Evolutionary conservation across 2,888 invertebrate genomes (phyloP).

Genomic region (Drosophila borealis): DNA sequence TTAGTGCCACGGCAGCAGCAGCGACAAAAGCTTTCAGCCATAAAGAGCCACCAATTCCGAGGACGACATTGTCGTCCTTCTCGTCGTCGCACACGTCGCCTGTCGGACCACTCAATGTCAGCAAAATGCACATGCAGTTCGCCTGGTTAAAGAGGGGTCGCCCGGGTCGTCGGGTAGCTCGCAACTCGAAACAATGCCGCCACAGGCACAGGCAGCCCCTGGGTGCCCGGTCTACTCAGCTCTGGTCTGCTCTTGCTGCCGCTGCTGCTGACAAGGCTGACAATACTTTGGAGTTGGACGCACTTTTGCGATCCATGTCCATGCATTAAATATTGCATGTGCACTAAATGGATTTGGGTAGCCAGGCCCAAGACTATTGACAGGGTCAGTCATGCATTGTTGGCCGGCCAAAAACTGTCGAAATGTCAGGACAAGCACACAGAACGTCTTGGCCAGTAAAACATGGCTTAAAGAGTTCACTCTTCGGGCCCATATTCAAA

Average conservation of each 20-base stretch:
- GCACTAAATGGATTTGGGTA: conserved; percentile 69
- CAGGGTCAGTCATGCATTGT: conserved; percentile 80
- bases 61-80: conserved; percentile 31
- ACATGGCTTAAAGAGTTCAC: conserved; percentile 19
- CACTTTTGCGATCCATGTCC: conserved; percentile 57
- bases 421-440: conserved; percentile 57
- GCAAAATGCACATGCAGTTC: conserved; percentile 68
- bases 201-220: conserved; percentile 45
- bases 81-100: conserved; percentile 65
- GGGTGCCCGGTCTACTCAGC: not conserved
- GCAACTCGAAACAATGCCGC: conserved; percentile 59
- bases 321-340: conserved; percentile 78
- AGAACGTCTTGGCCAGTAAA: conserved; percentile 21
- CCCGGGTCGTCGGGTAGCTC: not conserved
- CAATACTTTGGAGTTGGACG: conserved; percentile 67
- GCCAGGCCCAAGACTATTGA: conserved; percentile 56
- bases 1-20: conserved; percentile 79
- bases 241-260: not conserved
- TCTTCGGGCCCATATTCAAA: conserved; percentile 34
- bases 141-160: conserved; percentile 8
- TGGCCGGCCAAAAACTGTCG: conserved; percentile 77
- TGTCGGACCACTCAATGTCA: conserved; percentile 79
- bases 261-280: conserved; percentile 55
- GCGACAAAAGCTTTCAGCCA: conserved; percentile 83
- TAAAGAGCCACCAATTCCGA: conserved; percentile 68